Evolutionary conservation across 2,888 invertebrate genomes (phyloP), one percentile per base, ranked within the genome.

Genomic region (Dasypolia templi): DNA sequence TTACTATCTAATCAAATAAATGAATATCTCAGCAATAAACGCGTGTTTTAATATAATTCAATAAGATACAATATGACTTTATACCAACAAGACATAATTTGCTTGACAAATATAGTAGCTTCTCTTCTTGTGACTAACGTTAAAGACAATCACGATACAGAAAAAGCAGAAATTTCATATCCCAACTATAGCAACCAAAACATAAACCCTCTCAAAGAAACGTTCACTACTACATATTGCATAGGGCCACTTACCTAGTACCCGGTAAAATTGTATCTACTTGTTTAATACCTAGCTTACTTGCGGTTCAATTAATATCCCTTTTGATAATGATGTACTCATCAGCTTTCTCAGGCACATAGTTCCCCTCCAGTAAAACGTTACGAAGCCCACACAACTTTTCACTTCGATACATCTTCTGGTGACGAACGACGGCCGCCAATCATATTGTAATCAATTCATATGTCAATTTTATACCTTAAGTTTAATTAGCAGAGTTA

Each of bases 291-390:
- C n/a, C 51, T 49, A 19, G 19, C 12, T 44, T 49, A 56, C 26
- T 56, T 29, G 14, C 12, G 0, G 32, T n/a, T 68, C 79, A 84
- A 19, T 72, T 69, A 14, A 92, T 65, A n/a, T 89, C 69, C 11
- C 89, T 86, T 58, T 79, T 81, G 5, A 93, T 84, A 4, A 62
- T 55, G 14, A 72, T 67, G 39, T 89, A 80, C 75, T 93, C 92
- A 22, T 53, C 32, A 79, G 91, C 91, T 14, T 46, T 59, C 7
- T 71, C 62, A 3, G 94, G 93, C 35, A 94, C 61, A 71, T 84
- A 71, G 77, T 95, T 95, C 0, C 94, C 94, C 26, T 93, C 92
- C 9, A 94, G 49, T 3, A 92, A 67, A 19, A 93, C 79, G 73
- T 85, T 91, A 26, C 92, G 65, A 29, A 95, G 83, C 2, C 94